phyloP scores from a whole-genome alignment of 2,888 invertebrate genomes.

The Drosophila merina region DNA sequence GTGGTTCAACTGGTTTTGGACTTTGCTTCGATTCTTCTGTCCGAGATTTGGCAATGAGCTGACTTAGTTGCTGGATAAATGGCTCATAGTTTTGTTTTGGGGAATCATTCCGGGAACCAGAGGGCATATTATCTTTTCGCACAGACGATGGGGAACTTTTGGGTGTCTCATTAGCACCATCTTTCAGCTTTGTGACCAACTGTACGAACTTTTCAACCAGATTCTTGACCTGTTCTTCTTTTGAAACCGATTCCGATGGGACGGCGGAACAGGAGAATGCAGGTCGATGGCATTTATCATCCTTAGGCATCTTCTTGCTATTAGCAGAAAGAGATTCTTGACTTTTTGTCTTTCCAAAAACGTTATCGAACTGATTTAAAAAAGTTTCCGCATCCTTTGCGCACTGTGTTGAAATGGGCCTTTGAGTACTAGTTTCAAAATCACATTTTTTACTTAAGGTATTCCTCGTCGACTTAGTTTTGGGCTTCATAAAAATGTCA shows the following conservation, averaged over 20 bases:
- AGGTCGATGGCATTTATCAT: not conserved
- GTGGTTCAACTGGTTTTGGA: not conserved
- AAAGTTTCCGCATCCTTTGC: not conserved
- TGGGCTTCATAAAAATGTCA: slow-evolving; percentile 12
- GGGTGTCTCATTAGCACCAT: not conserved
- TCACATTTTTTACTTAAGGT: not conserved
- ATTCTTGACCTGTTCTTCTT: not conserved
- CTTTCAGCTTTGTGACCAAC: not conserved
- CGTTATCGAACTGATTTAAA: slow-evolving; percentile 9
- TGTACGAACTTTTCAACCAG: not conserved
- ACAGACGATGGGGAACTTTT: not conserved
- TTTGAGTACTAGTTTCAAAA: not conserved
- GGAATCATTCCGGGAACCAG: not conserved
- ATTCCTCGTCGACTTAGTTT: not conserved
- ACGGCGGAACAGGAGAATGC: not conserved
- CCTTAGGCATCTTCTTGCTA: not conserved
- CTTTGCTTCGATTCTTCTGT: not conserved
- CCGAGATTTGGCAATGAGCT: not conserved
- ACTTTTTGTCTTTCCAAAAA: not conserved
- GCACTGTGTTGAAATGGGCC: not conserved
- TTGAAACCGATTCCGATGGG: not conserved
- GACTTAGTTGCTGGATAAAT: slow-evolving; percentile 11
- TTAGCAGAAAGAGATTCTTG: not conserved
- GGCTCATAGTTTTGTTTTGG: slow-evolving; percentile 11
- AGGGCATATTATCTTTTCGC: not conserved